These are phyloP conservation scores for Phalacrocorax pelagicus DNA, from an alignment of 2,113 vertebrate species.

Conservation along the genomic window DNA sequence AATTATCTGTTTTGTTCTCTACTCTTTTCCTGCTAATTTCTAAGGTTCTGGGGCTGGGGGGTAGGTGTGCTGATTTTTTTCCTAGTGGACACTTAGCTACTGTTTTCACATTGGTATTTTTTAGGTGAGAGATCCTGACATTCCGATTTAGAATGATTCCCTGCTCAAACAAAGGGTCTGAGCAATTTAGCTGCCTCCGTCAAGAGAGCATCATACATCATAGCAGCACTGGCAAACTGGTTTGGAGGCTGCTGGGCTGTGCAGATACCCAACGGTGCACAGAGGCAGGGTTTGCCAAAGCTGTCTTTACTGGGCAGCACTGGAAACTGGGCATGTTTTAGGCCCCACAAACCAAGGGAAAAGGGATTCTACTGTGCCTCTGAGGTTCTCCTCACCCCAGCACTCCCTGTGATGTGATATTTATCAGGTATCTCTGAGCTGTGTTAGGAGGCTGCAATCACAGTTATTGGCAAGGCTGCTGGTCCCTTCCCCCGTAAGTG, in stretches of 20 bases:
- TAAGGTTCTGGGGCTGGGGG: too few species aligned
- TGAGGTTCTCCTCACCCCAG: rapidly evolving
- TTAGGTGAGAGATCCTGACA: neutral
- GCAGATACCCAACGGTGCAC: neutral
- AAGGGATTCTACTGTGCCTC: neutral
- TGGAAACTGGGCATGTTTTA: neutral
- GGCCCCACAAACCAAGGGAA: too few species aligned
- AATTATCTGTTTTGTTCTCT: neutral
- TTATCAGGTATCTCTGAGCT: neutral
- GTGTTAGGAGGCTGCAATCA: neutral
- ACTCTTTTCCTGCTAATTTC: neutral
- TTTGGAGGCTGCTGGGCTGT: neutral
- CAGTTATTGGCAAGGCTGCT: neutral
- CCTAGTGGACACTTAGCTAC: neutral
- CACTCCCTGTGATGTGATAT: neutral
- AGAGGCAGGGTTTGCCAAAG: neutral
- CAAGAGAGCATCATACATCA: neutral
- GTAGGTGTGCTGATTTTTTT: neutral
- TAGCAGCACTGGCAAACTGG: neutral
- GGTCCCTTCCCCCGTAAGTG: neutral
- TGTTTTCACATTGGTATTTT: neutral
- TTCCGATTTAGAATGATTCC: neutral
- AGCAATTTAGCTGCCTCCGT: neutral
- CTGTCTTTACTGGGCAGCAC: neutral
- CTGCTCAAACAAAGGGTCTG: neutral